Conservation (phyloP, 2,113 vertebrate species). For the Triplophysa tibetana region DNA sequence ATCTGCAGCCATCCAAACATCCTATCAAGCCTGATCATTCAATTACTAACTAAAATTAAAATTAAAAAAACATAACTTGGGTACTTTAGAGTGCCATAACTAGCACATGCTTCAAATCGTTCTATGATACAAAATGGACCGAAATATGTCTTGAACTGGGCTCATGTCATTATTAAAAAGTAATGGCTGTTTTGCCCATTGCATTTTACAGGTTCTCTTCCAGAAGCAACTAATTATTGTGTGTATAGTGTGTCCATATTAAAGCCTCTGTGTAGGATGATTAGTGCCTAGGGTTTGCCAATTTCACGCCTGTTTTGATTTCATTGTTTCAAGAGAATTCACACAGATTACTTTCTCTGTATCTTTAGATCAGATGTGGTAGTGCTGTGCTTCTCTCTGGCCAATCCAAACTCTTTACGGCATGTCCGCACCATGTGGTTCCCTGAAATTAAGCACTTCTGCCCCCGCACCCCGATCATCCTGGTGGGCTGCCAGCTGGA, state of each 20-base stretch:
- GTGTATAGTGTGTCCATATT: not conserved
- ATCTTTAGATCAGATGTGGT: slow-evolving; percentile 83
- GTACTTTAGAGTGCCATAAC: not conserved
- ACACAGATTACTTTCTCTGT: not conserved
- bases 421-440: slow-evolving; percentile 92
- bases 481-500: slow-evolving; percentile 93
- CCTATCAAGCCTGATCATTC: not conserved
- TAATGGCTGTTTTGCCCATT: not conserved
- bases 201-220: slow-evolving; percentile 18
- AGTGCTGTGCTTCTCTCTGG: slow-evolving; percentile 87
- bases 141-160: not conserved
- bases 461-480: slow-evolving; percentile 87
- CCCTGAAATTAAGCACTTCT: slow-evolving; percentile 92
- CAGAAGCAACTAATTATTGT: not conserved
- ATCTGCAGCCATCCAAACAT: not conserved
- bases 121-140: not conserved
- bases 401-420: slow-evolving; percentile 87
- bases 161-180: not conserved
- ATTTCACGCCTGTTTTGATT: not conserved
- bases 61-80: not conserved
- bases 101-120: not conserved
- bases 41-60: not conserved
- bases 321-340: slow-evolving; percentile 8
- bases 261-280: slow-evolving; percentile 10
- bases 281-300: slow-evolving; percentile 6